Conservation (phyloP, 2,113 vertebrate species). For the Grantiella picta region DNA sequence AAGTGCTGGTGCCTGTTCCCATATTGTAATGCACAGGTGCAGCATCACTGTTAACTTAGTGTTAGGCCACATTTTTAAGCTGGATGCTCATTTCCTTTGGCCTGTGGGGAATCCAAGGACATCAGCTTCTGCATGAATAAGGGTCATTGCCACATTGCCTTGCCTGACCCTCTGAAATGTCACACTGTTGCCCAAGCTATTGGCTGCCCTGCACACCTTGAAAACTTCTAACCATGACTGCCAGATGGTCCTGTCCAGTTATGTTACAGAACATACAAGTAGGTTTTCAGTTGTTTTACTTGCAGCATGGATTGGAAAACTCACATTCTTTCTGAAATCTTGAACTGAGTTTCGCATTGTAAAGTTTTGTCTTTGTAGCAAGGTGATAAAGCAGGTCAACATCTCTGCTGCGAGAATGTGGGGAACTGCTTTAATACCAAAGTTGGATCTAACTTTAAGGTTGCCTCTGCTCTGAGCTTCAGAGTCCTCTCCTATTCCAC, state of each 20-base stretch:
- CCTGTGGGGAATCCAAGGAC: background rate
- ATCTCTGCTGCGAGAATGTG: background rate
- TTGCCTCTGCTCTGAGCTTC: background rate
- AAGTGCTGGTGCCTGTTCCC: background rate
- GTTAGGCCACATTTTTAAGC: background rate
- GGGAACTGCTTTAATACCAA: background rate
- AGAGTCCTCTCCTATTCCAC: background rate
- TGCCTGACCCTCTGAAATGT: background rate
- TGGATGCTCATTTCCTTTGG: background rate
- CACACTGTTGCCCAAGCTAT: background rate
- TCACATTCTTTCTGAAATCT: background rate
- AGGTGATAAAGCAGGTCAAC: background rate
- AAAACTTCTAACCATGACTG: background rate
- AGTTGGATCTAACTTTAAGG: background rate
- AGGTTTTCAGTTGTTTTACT: background rate
- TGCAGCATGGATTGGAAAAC: background rate
- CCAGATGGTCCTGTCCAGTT: background rate
- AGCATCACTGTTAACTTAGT: background rate
- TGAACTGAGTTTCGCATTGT: background rate
- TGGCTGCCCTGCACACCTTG: background rate
- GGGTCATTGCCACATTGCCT: background rate
- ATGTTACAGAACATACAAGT: background rate
- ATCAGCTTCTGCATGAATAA: background rate
- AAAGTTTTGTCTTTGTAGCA: background rate
- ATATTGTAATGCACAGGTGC: fast-evolving